Evolutionary conservation across 2,888 invertebrate genomes (phyloP), one percentile per base, ranked within the genome.

Genomic region (Caenorhabditis afra): DNA sequence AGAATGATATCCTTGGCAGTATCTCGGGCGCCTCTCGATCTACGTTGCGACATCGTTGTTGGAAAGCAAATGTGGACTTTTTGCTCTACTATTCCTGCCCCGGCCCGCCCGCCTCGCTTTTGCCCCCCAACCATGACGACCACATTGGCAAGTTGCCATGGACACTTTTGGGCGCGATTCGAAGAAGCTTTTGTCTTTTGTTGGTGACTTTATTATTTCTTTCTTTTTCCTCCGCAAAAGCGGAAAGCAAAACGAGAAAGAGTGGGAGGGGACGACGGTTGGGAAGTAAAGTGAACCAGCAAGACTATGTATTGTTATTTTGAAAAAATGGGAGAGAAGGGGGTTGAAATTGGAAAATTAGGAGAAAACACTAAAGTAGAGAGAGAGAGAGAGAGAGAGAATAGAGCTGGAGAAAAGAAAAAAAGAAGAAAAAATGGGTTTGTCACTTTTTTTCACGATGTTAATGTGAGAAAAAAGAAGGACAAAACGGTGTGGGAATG

Each of bases 1-100:
- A 87, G 83, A 49, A 89, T 89, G 65, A 89, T 89, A 79, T 89
- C 89, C 68, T 85, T 88, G 0, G 89, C 89, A 8, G 89, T 89
- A 71, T 89, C 89, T 50, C 89, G 37, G 10, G 81, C 55, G 1
- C 62, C 81, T 52, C 80, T 50, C 11, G 79, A 49, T 22, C 79
- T 68, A 22, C 79, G 62, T 16, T 55, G 55, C 12, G 79, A 68
- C 79, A 79, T 79, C n/a, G 18, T 39, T 11, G n/a, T 7, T 44
- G 14, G 44, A 45, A 65, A 65, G 14, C 11, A 14, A 35, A 59
- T 44, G 41, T 61, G n/a, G 29, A 20, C n/a, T 35, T 61, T 61
- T 49, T 61, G 35, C 12, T 41, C 41, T 7, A 7, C 3, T 5
- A 29, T 7, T 4, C 41, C 41, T 4, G 41, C 2, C 7, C 7